Evolutionary conservation across 2,797 vertebrate species (phyloP), one percentile per base, ranked within the genome.

Genomic region (Anabacerthia variegaticeps): DNA sequence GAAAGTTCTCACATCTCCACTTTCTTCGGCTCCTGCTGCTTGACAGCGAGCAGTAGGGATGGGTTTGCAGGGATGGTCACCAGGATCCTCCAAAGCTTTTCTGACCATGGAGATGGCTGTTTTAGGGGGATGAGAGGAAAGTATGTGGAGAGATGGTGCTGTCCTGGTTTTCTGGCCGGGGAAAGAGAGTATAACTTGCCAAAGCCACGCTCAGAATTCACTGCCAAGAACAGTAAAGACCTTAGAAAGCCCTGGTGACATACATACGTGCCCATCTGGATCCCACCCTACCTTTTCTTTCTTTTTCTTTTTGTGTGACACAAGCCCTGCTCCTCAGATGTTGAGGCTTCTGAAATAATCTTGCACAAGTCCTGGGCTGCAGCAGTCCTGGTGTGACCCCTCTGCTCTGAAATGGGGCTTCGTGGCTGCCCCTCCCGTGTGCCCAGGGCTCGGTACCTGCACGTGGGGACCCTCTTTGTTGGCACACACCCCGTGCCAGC

Each of bases 231-330:
- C 74, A 85, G 71, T 69, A 27, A 89, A 92, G 87, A 82, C 67
- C 56, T 67, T 41, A 44, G 77, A 62, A 79, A 76, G 58, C 58
- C 54, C 61, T n/a, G 30, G 12, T 81, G 62, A 30, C 0, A 0
- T 56, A 30, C 0, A 0, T 56, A 26, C 0, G 0, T 39, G 46
- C 51, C 58, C 58, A n/a, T 78, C 56, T 88, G 63, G 58, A 68
- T 58, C 77, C 73, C 62, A 68, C 69, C 24, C 43, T 32, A 39
- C 66, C 37, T 77, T 56, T 71, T 59, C 44, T 36, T 80, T 46
- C 44, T 65, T 76, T 84, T 56, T 37, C 59, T 77, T 74, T 58
- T 12, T 7, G 22, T 95, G 68, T 34, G 43, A 3, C 48, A 55
- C 27, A 4, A 34, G 43, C 8, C 36, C 66, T 48, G 49, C 46